Percentiles rank a stretch among this genome's conserved stretches.
phyloP scores from a whole-genome alignment of 1,140 invertebrate genomes.

The Macrobrachium nipponense region DNA sequence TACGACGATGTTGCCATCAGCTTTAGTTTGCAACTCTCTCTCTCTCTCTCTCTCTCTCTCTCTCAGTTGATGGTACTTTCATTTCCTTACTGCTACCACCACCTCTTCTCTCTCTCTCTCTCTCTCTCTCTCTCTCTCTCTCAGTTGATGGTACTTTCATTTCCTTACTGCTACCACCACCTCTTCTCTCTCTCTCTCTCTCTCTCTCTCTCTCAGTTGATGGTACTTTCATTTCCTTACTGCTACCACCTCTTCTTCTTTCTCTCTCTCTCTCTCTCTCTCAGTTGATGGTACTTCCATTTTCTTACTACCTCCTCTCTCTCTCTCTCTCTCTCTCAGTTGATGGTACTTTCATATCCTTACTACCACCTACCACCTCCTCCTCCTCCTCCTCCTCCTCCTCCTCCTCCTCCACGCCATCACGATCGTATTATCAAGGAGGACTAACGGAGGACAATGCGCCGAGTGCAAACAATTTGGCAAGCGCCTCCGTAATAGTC shows the following conservation, averaged over 20 bases:
- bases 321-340: too few relatives aligned
- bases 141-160: too few relatives aligned
- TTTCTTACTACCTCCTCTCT: too few relatives aligned
- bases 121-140: too few relatives aligned
- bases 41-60: not conserved
- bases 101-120: too few relatives aligned
- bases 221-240: too few relatives aligned
- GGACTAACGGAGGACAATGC: conserved; percentile 35
- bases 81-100: conserved; percentile 7
- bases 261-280: not conserved
- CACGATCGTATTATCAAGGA: conserved; percentile 22
- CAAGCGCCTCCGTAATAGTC: conserved; percentile 29
- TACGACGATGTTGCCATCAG: not conserved
- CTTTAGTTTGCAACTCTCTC: not conserved
- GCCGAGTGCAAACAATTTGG: conserved; percentile 30
- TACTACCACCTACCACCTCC: not conserved
- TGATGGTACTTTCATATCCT: too few relatives aligned
- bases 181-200: too few relatives aligned
- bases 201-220: too few relatives aligned
- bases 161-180: not conserved
- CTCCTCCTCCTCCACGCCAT: not conserved
- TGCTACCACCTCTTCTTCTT: not conserved
- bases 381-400: conserved; percentile 12
- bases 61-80: not conserved
- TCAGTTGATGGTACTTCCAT: not conserved